phyloP scores from a whole-genome alignment of 2,113 vertebrate species.

The Mormyrus iriodes region DNA sequence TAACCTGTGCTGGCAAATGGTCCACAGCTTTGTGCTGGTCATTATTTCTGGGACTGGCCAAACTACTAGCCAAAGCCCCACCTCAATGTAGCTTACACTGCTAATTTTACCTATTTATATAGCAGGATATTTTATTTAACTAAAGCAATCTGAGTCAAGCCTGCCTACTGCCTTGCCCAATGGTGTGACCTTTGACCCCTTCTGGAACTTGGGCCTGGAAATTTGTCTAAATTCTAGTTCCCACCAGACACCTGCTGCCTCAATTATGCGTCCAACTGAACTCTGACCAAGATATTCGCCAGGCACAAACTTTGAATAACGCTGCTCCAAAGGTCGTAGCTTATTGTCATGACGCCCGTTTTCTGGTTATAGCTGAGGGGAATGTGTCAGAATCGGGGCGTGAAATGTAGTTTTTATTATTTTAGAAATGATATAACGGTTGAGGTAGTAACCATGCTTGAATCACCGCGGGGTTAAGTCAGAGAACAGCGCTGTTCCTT shows the following conservation, averaged over 20 bases:
- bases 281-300: background rate
- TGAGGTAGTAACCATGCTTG: background rate
- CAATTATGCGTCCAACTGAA: background rate
- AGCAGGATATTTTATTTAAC: background rate
- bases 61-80: background rate
- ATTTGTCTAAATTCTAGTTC: background rate
- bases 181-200: background rate
- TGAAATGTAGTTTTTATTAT: slow-evolving; percentile 5
- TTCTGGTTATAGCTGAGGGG: background rate
- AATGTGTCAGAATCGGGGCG: background rate
- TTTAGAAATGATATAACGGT: background rate
- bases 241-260: background rate
- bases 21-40: too few species aligned
- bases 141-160: background rate
- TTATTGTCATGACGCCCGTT: background rate
- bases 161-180: background rate
- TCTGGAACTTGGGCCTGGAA: background rate
- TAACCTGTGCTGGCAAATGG: background rate
- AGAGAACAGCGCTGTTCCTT: background rate
- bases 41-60: background rate
- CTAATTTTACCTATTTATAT: background rate
- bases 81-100: background rate
- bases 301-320: background rate
- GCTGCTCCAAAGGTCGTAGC: background rate
- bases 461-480: background rate